Base-by-base conservation (phyloP, 2,888 invertebrate species). In the Oithona nana region DNA sequence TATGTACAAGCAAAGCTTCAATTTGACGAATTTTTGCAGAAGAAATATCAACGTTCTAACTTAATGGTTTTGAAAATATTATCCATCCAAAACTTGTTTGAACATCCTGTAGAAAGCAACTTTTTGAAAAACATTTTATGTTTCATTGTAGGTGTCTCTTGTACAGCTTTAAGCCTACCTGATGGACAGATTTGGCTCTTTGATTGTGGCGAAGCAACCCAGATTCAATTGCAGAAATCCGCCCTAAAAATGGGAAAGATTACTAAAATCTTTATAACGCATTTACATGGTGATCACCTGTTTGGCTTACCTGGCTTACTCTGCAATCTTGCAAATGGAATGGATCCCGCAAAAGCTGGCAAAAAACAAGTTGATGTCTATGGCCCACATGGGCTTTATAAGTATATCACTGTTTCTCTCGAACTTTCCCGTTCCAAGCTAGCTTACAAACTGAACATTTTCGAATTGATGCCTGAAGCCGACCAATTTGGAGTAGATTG, bases 181-280 rank as follows among this genome's bases (percentile, higher is more conserved):
- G 74, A 72, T 68, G 73, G 72, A 26, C 67, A 67, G 39, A 68
- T 72, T 6, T 75, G 74, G 74, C 65, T 75, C 64, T 74, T 75
- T 71, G 75, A 75, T 65, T 75, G 74, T 69, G 75, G 75, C 30
- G 75, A 75, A 68, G 74, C 74, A 16, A 71, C 75, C 8, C 75
- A 75, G 67, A 69, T 72, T 31, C 75, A 75, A 66, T 63, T 74
- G 31, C 72, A 73, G 70, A 72, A 70, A 62, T 72, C 71, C 64
- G 63, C 65, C 4, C 39, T 70, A 2, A 70, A 69, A 63, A 48
- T 54, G 13, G 58, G 63, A 16, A 63, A 59, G 26, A 64, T 65
- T 22, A 64, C 31, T n/a, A 56, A 61, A 16, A 64, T 65, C 2
- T 75, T 75, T 66, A 73, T 75, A 31, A 72, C 75, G 24, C 75